These are phyloP conservation scores for Lichenostomus cassidix DNA, from an alignment of 2,113 vertebrate species.

Conservation along the genomic window DNA sequence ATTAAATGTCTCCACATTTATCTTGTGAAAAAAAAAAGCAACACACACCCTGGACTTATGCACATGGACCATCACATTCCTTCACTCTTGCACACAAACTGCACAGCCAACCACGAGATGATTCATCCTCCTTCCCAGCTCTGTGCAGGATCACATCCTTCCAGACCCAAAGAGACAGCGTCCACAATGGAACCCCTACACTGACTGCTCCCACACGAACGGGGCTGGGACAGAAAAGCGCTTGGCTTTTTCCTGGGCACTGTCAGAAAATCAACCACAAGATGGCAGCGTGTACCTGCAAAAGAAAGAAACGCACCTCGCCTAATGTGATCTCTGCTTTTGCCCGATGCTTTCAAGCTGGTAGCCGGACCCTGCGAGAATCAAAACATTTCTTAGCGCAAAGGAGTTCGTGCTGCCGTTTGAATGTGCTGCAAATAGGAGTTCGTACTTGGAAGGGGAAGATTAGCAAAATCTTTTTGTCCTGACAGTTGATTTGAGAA, in stretches of 20 bases:
- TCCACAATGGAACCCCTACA: background rate
- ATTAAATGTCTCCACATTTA: no score
- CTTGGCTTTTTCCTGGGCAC: background rate
- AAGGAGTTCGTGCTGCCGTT: background rate
- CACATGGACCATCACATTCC: no score
- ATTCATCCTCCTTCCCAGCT: background rate
- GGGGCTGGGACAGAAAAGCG: background rate
- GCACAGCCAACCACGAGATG: background rate
- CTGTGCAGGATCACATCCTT: no score
- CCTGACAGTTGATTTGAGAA: background rate
- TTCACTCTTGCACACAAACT: background rate
- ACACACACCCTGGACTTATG: no score
- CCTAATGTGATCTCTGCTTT: background rate
- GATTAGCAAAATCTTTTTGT: background rate
- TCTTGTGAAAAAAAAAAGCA: background rate
- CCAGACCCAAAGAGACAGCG: background rate
- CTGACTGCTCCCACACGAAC: background rate
- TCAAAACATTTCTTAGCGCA: background rate
- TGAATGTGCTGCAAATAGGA: background rate
- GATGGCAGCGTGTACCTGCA: background rate
- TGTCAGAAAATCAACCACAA: background rate
- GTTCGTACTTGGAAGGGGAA: background rate
- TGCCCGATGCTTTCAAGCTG: background rate
- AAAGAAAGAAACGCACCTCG: no score
- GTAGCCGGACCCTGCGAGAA: fast-evolving